Percentiles rank a stretch among this genome's conserved stretches.
Conservation (phyloP, 92 coral and sea anemone species). For the Zoanthus sociatus region DNA sequence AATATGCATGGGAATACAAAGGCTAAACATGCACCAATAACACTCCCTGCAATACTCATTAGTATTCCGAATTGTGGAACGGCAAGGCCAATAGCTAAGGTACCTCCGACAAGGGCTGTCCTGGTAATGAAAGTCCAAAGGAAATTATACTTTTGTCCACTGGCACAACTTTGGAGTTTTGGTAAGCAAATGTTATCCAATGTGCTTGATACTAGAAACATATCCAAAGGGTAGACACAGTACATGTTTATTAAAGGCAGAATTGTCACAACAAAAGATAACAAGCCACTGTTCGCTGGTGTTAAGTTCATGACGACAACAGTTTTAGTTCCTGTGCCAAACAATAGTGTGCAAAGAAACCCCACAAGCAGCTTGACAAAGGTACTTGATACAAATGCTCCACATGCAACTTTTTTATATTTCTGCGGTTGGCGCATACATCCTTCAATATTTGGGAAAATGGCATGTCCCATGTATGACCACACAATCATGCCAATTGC, state of each 20-base stretch:
- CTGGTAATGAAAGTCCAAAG: slow-evolving; percentile 68
- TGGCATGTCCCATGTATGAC: slow-evolving; percentile 80
- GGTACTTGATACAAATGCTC: slow-evolving; percentile 74
- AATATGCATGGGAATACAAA: slow-evolving; percentile 79
- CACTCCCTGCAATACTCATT: slow-evolving; percentile 85
- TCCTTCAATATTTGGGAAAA: slow-evolving; percentile 85
- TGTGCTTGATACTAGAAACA: slow-evolving; percentile 81
- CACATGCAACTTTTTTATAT: slow-evolving; percentile 70
- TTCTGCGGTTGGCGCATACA: slow-evolving; percentile 83
- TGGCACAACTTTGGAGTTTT: slow-evolving; percentile 68
- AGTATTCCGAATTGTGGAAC: slow-evolving; percentile 84
- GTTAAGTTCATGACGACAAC: slow-evolving; percentile 69
- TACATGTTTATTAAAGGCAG: slow-evolving; percentile 73
- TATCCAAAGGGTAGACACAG: slow-evolving; percentile 82
- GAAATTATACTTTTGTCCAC: slow-evolving; percentile 57
- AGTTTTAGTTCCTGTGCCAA: slow-evolving; percentile 69
- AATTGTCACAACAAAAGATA: slow-evolving; percentile 62
- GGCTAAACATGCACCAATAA: slow-evolving; percentile 79
- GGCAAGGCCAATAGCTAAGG: slow-evolving; percentile 78
- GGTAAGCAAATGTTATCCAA: slow-evolving; percentile 73
- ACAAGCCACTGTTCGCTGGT: slow-evolving; percentile 58
- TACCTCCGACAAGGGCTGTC: slow-evolving; percentile 58
- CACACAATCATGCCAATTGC: slow-evolving; percentile 80
- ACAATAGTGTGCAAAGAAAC: slow-evolving; percentile 68
- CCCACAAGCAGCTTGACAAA: slow-evolving; percentile 68